These are phyloP conservation scores for Halocynthia roretzi DNA, from an alignment of 23 tunicate species.

Conservation along the genomic window DNA sequence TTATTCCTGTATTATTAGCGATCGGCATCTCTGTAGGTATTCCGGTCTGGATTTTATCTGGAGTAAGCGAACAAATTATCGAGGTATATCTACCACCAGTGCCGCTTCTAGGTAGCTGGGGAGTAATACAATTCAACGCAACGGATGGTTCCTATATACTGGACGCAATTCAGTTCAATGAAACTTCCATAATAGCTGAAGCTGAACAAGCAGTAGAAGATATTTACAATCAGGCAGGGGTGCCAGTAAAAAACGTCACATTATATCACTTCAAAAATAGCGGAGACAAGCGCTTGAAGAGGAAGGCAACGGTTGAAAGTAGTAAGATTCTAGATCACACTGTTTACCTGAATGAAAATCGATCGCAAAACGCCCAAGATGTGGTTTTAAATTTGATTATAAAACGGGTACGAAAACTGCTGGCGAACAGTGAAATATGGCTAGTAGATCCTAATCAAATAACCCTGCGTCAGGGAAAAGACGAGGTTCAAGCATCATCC, in stretches of 20 bases:
- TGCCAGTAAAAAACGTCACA: not conserved
- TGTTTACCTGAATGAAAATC: not conserved
- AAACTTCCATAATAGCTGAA: not conserved
- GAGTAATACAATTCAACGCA: slow-evolving; percentile 2
- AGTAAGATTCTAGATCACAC: slow-evolving; percentile 3
- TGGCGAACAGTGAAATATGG: not conserved
- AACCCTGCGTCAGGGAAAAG: slow-evolving; percentile 6
- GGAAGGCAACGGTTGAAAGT: not conserved
- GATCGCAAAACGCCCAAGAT: not conserved
- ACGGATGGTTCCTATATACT: not conserved
- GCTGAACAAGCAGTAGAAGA: not conserved
- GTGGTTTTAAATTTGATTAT: not conserved
- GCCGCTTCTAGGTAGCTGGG: slow-evolving; percentile 24
- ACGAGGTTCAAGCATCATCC: slow-evolving; percentile 7
- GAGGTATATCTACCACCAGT: slow-evolving; percentile 2
- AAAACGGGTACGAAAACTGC: slow-evolving; percentile 1
- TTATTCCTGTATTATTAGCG: not conserved
- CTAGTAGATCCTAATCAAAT: slow-evolving; percentile 16
- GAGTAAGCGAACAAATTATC: not conserved
- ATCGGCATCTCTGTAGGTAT: slow-evolving; percentile 19
- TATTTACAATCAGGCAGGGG: not conserved
- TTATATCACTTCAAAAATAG: not conserved
- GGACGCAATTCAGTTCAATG: not conserved
- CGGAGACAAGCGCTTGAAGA: not conserved
- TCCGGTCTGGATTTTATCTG: slow-evolving; percentile 7